phyloP scores from a whole-genome alignment of 1,140 invertebrate genomes.

The Tetragonula clypearis region DNA sequence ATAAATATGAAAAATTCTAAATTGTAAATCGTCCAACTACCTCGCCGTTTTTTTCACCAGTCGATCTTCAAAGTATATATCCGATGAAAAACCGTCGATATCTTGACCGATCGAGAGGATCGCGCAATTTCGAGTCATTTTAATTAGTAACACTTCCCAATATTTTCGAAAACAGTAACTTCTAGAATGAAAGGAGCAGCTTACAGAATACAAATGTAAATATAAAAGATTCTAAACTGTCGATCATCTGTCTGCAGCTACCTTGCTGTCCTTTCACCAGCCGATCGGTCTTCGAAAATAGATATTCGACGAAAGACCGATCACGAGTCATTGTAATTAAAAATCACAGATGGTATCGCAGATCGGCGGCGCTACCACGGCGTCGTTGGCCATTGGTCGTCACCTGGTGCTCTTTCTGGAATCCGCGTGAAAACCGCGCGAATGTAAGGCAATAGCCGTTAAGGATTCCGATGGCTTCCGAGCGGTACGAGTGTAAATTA shows the following conservation, averaged over 20 bases:
- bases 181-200: too few species aligned
- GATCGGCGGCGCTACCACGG: too few species aligned
- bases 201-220: too few species aligned
- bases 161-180: too few species aligned
- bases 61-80: too few species aligned
- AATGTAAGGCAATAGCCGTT: constrained; percentile 51
- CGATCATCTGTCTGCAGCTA: not conserved
- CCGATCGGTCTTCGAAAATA: not conserved
- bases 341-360: constrained; percentile 20
- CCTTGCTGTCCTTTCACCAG: not conserved
- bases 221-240: not conserved
- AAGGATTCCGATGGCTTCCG: constrained; percentile 58
- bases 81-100: too few species aligned
- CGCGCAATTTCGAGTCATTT: too few species aligned
- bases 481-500: constrained; percentile 66
- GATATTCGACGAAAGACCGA: not conserved
- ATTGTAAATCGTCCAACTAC: too few species aligned
- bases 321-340: constrained; percentile 10
- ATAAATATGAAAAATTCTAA: too few species aligned
- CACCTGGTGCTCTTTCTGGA: constrained; percentile 39
- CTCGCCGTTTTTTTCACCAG: too few species aligned
- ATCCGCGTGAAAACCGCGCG: constrained; percentile 45
- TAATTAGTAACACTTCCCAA: too few species aligned
- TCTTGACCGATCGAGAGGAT: too few species aligned
- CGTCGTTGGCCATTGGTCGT: not conserved